A percentile compares a stretch with the other conserved stretches of the same genome.
These are phyloP conservation scores for Tursiops truncatus DNA, from an alignment of 2,113 vertebrate species.

Conservation along the genomic window DNA sequence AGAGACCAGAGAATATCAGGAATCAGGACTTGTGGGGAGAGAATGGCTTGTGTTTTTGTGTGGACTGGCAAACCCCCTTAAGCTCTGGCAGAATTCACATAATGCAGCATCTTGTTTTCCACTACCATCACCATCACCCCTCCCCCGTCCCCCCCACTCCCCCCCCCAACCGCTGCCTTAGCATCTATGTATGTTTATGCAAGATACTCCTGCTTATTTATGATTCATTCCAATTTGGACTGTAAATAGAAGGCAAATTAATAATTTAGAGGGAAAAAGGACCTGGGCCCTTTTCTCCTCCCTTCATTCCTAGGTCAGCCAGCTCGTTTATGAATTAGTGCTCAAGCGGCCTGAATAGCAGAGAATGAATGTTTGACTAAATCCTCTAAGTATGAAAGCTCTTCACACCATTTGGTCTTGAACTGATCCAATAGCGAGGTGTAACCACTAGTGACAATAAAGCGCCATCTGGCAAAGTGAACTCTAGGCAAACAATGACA, in stretches of 20 bases:
- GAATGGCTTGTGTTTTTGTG: neutral
- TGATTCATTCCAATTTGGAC: slow-evolving; percentile 68
- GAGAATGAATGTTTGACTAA: slow-evolving; percentile 89
- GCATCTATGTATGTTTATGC: slow-evolving; percentile 64
- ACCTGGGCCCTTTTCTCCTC: slow-evolving; percentile 51
- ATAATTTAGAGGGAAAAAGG: slow-evolving; percentile 62
- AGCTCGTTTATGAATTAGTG: slow-evolving; percentile 80
- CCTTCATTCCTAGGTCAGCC: slow-evolving; percentile 76
- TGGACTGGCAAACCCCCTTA: neutral
- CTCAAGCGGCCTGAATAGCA: slow-evolving; percentile 84
- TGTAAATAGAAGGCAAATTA: slow-evolving; percentile 79
- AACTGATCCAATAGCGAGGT: slow-evolving; percentile 96
- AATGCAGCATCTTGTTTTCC: neutral
- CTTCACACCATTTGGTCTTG: slow-evolving; percentile 97
- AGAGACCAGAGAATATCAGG: neutral
- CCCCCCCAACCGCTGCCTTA: neutral
- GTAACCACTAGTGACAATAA: slow-evolving; percentile 97
- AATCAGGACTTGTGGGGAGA: neutral
- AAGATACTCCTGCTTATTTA: slow-evolving; percentile 70
- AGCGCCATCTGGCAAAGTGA: slow-evolving; percentile 97
- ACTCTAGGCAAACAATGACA: slow-evolving; percentile 98
- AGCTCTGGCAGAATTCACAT: neutral
- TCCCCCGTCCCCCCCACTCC: neutral
- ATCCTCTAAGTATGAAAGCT: slow-evolving; percentile 89
- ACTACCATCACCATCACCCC: too few species aligned